A percentile compares a stretch with the other conserved stretches of the same genome.
phyloP scores from a whole-genome alignment of 2,797 vertebrate genomes.

The Macrochelys suwanniensis region DNA sequence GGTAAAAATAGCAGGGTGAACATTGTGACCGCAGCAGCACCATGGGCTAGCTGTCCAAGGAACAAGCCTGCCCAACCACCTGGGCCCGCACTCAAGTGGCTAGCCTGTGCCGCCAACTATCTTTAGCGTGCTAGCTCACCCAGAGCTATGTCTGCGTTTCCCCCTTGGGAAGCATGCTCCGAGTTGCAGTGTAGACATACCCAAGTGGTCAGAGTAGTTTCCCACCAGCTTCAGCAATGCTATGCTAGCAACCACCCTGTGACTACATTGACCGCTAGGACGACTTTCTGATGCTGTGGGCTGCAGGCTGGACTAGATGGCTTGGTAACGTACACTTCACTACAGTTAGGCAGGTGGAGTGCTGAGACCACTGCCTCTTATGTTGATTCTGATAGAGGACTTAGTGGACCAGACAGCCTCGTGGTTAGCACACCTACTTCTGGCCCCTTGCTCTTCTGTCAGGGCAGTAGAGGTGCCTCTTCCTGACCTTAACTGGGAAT shows the following conservation, averaged over 20 bases:
- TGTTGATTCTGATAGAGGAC: background rate
- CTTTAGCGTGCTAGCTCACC: background rate
- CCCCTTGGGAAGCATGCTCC: background rate
- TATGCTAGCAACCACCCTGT: background rate
- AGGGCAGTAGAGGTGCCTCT: background rate
- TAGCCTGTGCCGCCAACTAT: background rate
- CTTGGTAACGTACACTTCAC: background rate
- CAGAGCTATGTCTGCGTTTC: too few species aligned
- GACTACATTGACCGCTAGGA: background rate
- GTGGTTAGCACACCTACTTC: background rate
- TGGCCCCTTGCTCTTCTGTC: background rate
- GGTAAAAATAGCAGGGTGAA: background rate
- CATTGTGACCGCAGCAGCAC: background rate
- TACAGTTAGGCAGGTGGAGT: background rate
- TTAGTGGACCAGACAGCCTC: background rate
- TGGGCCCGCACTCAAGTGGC: too few species aligned
- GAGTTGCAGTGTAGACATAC: background rate
- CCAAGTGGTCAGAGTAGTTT: too few species aligned
- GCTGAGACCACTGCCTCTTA: background rate
- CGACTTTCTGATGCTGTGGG: background rate
- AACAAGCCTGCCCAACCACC: background rate
- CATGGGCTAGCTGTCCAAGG: background rate
- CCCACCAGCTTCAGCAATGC: background rate
- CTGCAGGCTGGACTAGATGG: background rate
- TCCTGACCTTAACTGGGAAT: background rate